Evolutionary conservation across 2,888 invertebrate species (phyloP).

Genomic region (Apamea crenata): DNA sequence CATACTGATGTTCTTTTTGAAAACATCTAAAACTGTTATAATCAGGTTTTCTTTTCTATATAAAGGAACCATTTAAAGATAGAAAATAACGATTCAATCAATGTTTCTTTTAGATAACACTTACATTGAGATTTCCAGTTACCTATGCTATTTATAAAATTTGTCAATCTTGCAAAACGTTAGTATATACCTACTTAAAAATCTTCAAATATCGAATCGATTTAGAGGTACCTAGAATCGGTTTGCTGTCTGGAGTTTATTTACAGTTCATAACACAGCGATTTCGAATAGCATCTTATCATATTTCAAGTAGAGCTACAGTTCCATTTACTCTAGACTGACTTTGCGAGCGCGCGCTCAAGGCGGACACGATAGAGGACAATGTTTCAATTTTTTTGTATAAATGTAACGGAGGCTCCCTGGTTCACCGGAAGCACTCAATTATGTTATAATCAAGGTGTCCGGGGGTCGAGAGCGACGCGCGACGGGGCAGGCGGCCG

Average conservation of each 20-base stretch:
- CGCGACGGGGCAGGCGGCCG: slow-evolving; percentile 27
- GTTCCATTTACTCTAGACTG: not conserved
- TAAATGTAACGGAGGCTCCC: slow-evolving; percentile 74
- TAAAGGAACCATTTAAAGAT: not conserved
- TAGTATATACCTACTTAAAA: not conserved
- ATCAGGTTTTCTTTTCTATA: not conserved
- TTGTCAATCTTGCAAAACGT: slow-evolving; percentile 15
- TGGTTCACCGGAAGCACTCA: slow-evolving; percentile 83
- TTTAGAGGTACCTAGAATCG: slow-evolving; percentile 14
- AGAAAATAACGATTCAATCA: not conserved
- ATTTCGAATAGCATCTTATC: slow-evolving; percentile 12
- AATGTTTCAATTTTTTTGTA: slow-evolving; percentile 58
- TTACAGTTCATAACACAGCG: slow-evolving; percentile 8
- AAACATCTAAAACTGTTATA: slow-evolving; percentile 5
- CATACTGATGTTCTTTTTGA: slow-evolving; percentile 38
- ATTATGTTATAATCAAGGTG: slow-evolving; percentile 84
- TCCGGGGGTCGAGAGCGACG: slow-evolving; percentile 65
- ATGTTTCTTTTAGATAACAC: slow-evolving; percentile 4
- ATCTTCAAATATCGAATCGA: slow-evolving; percentile 32
- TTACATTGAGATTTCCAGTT: slow-evolving; percentile 1
- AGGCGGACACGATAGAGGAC: not conserved
- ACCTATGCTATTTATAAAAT: slow-evolving; percentile 7
- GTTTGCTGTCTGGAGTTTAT: slow-evolving; percentile 13
- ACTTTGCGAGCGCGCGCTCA: not conserved
- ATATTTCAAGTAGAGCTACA: slow-evolving; percentile 11